Conservation (phyloP, 2,113 vertebrate species). For the Microcebus murinus region DNA sequence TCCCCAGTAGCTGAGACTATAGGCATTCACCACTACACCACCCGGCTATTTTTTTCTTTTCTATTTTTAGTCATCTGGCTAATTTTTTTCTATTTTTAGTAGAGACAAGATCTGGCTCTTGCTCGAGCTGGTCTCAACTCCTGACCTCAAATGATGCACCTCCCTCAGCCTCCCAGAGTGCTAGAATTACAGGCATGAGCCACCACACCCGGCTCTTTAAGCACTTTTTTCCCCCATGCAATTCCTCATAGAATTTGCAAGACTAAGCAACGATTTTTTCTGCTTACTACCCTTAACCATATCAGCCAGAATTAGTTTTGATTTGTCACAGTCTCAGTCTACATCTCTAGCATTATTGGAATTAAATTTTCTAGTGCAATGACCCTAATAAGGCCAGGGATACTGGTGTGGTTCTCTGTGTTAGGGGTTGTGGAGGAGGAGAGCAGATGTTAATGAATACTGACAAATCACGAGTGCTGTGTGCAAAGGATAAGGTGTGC, state of each 20-base stretch:
- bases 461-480: not conserved
- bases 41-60: no score
- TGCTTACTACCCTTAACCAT: not conserved
- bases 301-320: not conserved
- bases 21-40: no score
- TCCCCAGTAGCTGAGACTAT: no score
- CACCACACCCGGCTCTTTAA: no score
- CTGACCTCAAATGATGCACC: no score
- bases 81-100: no score
- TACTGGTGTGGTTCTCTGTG: not conserved
- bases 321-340: not conserved
- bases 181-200: no score
- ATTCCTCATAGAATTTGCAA: not conserved
- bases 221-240: not conserved
- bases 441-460: not conserved
- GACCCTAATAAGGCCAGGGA: not conserved
- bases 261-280: not conserved
- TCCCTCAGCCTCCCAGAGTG: no score
- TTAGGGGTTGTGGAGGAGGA: not conserved
- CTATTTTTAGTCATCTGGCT: no score
- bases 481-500: not conserved
- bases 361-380: not conserved
- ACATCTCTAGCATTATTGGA: not conserved
- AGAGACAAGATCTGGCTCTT: no score
- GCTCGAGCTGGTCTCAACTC: no score